A percentile compares a stretch with the other conserved stretches of the same genome.
These are phyloP conservation scores for Heterocephalus glaber DNA, from an alignment of 2,113 vertebrate genomes.

Conservation along the genomic window DNA sequence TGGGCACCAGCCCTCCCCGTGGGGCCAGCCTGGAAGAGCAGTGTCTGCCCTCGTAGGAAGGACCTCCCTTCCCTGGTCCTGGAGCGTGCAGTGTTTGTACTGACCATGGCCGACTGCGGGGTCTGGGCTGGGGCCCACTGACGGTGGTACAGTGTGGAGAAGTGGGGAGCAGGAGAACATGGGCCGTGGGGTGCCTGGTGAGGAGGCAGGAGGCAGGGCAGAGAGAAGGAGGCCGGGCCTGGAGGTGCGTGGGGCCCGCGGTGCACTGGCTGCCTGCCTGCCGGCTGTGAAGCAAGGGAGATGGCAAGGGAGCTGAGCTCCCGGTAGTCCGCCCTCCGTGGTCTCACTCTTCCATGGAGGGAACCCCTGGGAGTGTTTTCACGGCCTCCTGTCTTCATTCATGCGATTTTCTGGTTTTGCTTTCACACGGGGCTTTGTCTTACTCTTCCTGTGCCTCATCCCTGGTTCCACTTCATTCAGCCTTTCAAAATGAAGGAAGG, in stretches of 20 bases:
- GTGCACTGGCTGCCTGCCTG: not conserved
- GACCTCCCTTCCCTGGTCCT: not conserved
- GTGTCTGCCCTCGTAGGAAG: rapidly evolving
- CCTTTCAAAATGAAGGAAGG: not conserved
- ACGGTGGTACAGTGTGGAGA: rapidly evolving
- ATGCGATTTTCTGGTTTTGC: not conserved
- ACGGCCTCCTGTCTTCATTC: not conserved
- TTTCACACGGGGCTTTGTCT: rapidly evolving
- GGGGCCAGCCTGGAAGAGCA: not conserved
- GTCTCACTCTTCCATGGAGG: not conserved
- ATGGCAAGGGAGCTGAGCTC: rapidly evolving
- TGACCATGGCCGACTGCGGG: not conserved
- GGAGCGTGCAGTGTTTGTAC: too few species aligned
- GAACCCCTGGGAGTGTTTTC: not conserved
- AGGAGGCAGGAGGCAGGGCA: not conserved
- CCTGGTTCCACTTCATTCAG: not conserved
- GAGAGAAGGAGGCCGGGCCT: not conserved
- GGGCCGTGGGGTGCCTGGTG: rapidly evolving
- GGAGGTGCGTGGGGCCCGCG: not conserved
- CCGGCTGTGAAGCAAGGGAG: not conserved
- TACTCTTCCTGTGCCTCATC: rapidly evolving
- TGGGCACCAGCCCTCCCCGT: not conserved
- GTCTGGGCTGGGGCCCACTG: not conserved
- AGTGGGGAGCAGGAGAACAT: rapidly evolving
- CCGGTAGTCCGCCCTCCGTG: too few species aligned